Base-by-base conservation (phyloP, 2,113 vertebrate genomes). In the Corythaixoides concolor region DNA sequence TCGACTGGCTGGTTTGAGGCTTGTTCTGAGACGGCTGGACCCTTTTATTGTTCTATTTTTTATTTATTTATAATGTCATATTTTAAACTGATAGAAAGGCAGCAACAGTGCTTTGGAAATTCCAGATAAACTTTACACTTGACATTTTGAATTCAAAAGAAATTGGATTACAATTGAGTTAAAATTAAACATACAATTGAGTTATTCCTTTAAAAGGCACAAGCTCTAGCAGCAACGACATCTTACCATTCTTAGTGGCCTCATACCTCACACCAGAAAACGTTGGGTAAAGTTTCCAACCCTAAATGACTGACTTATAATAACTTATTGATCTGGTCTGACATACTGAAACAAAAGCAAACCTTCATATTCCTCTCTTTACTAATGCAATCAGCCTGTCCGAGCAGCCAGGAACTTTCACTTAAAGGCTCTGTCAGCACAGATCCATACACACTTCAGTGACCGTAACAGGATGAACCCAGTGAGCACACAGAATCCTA, bases 141-240 rank as follows among this genome's bases (percentile, higher is more conserved):
- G 80, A 74, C 68, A 93, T 94, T 90, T 78, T 64, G 30, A 93
- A 89, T 94, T 92, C 19, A 90, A 81, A 93, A 92, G 35, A 89
- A 89, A 95, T 28, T 60, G 22, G 33, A 84, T 81, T 78, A 89
- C 15, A 81, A 67, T 43, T 81, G 35, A 90, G 49, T 49, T 89
- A 78, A 88, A 93, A 92, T 90, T 70, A 94, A 91, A 75, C n/a
- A 74, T 27, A 56, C 39, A 70, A 26, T 70, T 59, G 23, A 39
- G 56, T 43, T 84, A 80, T 58, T 89, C 39, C 39, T 90, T 96
- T 93, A 86, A 89, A 72, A 90, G 53, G 21, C 79, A 84, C 18
- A 75, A 70, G 30, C 30, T 75, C 11, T 41, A 88, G 45, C 35
- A 78, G 43, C 23, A 79, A 45, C 8, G 2, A 78, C 30, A 72